Conservation (phyloP, 2,113 vertebrate genomes). For the Garra rufa region DNA sequence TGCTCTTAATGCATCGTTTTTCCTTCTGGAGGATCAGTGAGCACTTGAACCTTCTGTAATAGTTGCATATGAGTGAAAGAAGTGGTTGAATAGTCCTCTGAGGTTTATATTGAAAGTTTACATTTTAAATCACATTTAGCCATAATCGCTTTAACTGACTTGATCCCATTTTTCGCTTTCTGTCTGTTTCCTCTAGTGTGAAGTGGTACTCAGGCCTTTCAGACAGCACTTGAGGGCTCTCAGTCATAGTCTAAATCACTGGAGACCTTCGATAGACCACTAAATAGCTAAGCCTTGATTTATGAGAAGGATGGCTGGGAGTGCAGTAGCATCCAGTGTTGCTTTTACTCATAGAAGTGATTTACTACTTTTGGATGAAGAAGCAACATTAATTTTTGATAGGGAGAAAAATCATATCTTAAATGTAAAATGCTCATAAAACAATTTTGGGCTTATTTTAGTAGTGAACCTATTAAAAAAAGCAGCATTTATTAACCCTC, state of each 20-base stretch:
- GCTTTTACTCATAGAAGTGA: constrained; percentile 11
- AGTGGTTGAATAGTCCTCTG: neutral
- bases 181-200: neutral
- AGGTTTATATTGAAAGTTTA: neutral
- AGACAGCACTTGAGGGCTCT: constrained; percentile 5
- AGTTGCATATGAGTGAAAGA: neutral
- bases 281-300: neutral
- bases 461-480: neutral
- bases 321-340: neutral
- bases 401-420: neutral
- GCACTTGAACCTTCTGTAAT: too few species aligned
- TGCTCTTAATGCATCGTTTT: too few species aligned
- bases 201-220: neutral
- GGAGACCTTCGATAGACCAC: constrained; percentile 1
- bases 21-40: too few species aligned
- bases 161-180: neutral
- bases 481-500: too few species aligned
- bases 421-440: neutral
- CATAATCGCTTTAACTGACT: neutral
- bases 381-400: neutral
- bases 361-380: neutral
- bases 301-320: neutral
- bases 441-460: neutral
- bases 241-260: constrained; percentile 1
- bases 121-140: neutral